A percentile compares a stretch with the other conserved stretches of the same genome.
Evolutionary conservation across 2,797 vertebrate genomes (phyloP).

Genomic region (Triplophysa bombifrons): DNA sequence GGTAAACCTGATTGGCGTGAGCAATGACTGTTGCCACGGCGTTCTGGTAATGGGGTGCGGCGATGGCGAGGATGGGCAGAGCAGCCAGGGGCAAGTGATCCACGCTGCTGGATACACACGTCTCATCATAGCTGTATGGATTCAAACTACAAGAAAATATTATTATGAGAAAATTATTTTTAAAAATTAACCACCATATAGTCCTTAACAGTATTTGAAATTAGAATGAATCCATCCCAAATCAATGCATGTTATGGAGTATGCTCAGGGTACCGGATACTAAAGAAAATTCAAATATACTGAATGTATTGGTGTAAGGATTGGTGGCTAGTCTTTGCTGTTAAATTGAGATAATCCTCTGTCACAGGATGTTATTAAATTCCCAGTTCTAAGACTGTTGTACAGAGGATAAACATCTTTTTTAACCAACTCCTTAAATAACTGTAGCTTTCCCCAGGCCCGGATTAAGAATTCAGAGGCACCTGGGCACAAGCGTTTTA

Average conservation of each 20-base stretch:
- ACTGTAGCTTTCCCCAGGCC: neutral
- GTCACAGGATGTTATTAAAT: neutral
- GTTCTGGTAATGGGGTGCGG: conserved; percentile 92
- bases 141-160: conserved; percentile 79
- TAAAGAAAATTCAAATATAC: no score
- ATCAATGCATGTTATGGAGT: no score
- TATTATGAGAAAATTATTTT: no score
- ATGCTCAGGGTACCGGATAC: no score
- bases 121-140: conserved; percentile 93
- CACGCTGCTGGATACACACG: conserved; percentile 90
- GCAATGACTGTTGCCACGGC: conserved; percentile 88
- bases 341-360: neutral
- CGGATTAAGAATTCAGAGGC: no score
- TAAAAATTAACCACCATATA: no score
- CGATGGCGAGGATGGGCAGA: conserved; percentile 92
- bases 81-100: conserved; percentile 96
- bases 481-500: no score
- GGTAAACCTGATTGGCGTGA: conserved; percentile 91
- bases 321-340: neutral
- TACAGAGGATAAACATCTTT: neutral
- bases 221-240: no score
- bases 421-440: neutral
- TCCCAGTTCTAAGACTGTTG: neutral
- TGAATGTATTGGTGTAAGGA: neutral
- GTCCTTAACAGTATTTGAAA: no score